Conservation (phyloP, 2,888 invertebrate species). For the Phengaris alcon region DNA sequence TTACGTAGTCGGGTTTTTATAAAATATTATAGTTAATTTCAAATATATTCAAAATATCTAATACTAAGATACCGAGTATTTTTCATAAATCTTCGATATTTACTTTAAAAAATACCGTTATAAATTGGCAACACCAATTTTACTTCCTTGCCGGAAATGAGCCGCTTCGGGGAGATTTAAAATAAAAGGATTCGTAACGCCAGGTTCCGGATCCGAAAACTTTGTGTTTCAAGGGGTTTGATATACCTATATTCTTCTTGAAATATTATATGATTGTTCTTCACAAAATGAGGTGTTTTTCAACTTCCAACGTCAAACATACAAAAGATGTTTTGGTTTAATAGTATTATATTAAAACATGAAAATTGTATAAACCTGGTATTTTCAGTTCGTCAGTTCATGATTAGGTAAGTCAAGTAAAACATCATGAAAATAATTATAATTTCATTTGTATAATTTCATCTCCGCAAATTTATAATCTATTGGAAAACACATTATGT, state of each 20-base stretch:
- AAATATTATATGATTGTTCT: neutral
- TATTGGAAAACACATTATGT: too few relatives aligned
- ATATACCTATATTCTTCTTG: slow-evolving; percentile 47
- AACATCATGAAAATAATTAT: too few relatives aligned
- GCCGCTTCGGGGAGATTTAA: slow-evolving; percentile 33
- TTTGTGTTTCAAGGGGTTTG: slow-evolving; percentile 59
- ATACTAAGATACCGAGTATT: neutral
- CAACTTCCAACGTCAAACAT: neutral
- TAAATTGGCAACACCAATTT: slow-evolving; percentile 21
- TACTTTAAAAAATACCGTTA: neutral
- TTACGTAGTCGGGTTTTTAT: too few relatives aligned
- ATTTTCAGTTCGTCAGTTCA: too few relatives aligned
- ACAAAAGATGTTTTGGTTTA: too few relatives aligned
- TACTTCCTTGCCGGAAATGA: slow-evolving; percentile 25
- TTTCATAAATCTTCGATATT: neutral
- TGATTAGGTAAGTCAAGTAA: too few relatives aligned
- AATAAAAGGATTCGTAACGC: slow-evolving; percentile 40
- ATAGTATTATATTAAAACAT: too few relatives aligned
- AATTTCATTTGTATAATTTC: too few relatives aligned
- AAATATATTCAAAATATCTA: neutral
- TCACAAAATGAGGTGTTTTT: neutral
- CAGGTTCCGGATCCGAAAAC: slow-evolving; percentile 47
- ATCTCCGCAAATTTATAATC: too few relatives aligned
- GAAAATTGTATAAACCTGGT: too few relatives aligned
- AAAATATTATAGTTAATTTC: too few relatives aligned